Percentiles rank a stretch among this genome's conserved stretches.
Evolutionary conservation across 1,140 invertebrate genomes (phyloP).

Genomic region (Episyrphus balteatus): DNA sequence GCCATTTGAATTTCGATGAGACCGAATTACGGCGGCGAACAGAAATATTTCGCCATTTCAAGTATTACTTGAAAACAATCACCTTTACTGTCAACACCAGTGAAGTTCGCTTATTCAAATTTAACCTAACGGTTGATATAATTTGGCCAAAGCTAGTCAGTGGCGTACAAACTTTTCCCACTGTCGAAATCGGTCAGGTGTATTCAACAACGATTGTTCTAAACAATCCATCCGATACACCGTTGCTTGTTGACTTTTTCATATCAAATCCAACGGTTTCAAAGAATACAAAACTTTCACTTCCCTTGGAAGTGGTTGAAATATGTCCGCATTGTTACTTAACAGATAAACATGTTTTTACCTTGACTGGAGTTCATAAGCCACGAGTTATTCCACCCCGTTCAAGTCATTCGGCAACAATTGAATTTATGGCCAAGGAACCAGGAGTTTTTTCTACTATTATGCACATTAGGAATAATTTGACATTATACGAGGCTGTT

Average conservation of each 20-base stretch:
- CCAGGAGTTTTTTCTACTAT: conserved; percentile 35
- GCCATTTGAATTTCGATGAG: conserved; percentile 19
- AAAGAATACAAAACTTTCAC: conserved; percentile 16
- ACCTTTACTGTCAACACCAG: conserved; percentile 22
- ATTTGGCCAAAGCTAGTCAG: conserved; percentile 32
- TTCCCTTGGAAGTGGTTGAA: conserved; percentile 30
- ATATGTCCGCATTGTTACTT: conserved; percentile 24
- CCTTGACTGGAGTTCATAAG: conserved; percentile 10
- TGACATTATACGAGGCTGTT: conserved; percentile 82
- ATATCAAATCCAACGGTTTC: conserved; percentile 23
- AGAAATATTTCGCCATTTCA: conserved; percentile 24
- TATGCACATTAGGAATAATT: conserved; percentile 65
- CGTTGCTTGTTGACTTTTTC: conserved; percentile 24
- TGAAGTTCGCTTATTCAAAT: conserved; percentile 24
- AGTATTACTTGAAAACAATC: conserved; percentile 19
- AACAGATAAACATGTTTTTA: conserved; percentile 23
- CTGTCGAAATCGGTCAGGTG: conserved; percentile 24
- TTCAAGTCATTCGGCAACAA: conserved; percentile 28
- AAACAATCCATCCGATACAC: conserved; percentile 23
- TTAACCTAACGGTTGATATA: conserved; percentile 25
- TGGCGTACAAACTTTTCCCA: conserved; percentile 16
- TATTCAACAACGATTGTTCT: conserved; percentile 21
- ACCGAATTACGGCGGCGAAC: conserved; percentile 25
- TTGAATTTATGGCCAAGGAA: conserved; percentile 34
- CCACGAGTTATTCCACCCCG: conserved; percentile 20